These are phyloP conservation scores for Leptatherina wallacei DNA, from an alignment of 2,797 vertebrate species.

Conservation along the genomic window DNA sequence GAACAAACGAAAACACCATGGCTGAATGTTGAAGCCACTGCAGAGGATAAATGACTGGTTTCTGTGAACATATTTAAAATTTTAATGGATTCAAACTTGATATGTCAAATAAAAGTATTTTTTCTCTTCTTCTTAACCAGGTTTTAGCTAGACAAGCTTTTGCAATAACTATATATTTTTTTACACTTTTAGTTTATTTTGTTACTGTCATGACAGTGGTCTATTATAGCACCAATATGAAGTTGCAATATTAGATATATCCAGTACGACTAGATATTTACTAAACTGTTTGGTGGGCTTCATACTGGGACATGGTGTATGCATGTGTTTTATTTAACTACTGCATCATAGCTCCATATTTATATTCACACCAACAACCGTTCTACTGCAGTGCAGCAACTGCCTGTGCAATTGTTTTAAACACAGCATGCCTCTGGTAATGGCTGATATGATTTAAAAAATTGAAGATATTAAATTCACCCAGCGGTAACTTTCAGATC, in stretches of 20 bases:
- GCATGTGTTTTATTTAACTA: not conserved
- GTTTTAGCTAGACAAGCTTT: too few relatives aligned
- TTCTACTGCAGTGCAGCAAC: not conserved
- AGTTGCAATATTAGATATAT: not conserved
- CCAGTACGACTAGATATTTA: not conserved
- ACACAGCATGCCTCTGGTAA: not conserved
- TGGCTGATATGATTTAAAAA: not conserved
- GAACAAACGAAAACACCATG: conserved; percentile 7
- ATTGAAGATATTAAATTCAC: not conserved
- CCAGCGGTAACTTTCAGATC: not conserved
- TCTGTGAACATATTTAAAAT: conserved; percentile 1
- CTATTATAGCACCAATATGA: not conserved
- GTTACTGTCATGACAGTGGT: not conserved
- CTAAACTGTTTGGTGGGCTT: not conserved
- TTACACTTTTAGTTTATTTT: not conserved
- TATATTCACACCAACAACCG: not conserved
- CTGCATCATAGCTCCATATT: not conserved
- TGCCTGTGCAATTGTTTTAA: not conserved
- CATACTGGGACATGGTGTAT: not conserved
- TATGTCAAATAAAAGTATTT: not conserved
- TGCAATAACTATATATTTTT: not conserved
- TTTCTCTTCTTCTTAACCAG: too few relatives aligned
- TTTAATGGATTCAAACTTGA: not conserved
- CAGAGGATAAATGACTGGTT: not conserved
- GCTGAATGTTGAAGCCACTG: not conserved